Evolutionary conservation across 2,113 vertebrate species (phyloP).

Genomic region (Megaleporinus macrocephalus): DNA sequence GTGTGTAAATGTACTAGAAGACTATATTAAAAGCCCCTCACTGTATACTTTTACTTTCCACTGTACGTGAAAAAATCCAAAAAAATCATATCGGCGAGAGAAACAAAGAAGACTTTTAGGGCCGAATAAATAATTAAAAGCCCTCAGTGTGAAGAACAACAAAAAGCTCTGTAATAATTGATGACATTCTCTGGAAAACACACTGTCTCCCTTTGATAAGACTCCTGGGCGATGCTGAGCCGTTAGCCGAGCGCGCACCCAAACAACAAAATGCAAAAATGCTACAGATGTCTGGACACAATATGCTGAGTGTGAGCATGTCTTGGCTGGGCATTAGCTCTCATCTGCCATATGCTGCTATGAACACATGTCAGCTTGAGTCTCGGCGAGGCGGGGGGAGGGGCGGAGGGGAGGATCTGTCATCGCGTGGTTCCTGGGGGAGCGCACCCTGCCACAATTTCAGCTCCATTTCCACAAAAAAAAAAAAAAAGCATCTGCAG

Average conservation of each 20-base stretch:
- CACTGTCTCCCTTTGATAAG: constrained; percentile 8
- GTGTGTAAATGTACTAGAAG: too few relatives aligned
- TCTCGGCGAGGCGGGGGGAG: constrained; percentile 77
- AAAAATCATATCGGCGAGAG: background rate
- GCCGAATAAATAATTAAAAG: constrained; percentile 22
- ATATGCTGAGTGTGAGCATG: constrained; percentile 73
- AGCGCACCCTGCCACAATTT: constrained; percentile 46
- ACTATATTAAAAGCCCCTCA: too few relatives aligned
- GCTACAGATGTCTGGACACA: constrained; percentile 75
- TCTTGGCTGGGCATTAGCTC: constrained; percentile 67
- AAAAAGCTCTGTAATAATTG: constrained; percentile 45
- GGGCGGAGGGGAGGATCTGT: constrained; percentile 77
- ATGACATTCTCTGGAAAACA: constrained; percentile 32
- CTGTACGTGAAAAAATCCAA: too few relatives aligned
- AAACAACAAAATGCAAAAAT: constrained; percentile 56
- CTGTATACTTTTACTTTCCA: too few relatives aligned
- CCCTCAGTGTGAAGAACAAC: constrained; percentile 9
- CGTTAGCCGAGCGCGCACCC: constrained; percentile 11
- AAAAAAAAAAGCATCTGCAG: constrained; percentile 38
- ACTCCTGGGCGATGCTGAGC: constrained; percentile 56
- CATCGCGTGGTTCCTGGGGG: constrained; percentile 50
- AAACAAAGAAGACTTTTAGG: background rate
- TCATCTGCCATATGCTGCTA: constrained; percentile 91
- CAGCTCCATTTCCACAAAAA: constrained; percentile 48
- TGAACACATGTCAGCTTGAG: constrained; percentile 80